These are phyloP conservation scores for Rhabdomys dilectus DNA, from an alignment of 2,113 vertebrate species.

Conservation along the genomic window DNA sequence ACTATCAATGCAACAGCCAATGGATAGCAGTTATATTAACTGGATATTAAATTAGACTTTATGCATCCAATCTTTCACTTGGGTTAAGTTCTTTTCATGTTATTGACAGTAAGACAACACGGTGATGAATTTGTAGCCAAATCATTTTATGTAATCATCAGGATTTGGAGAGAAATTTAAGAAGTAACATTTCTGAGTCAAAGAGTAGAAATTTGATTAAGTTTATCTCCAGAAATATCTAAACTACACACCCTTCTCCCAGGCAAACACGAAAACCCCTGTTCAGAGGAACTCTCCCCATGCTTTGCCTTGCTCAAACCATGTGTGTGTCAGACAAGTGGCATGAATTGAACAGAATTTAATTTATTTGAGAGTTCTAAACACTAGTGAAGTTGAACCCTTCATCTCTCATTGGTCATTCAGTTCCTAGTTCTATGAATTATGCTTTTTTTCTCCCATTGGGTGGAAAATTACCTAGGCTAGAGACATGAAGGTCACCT, in stretches of 20 bases:
- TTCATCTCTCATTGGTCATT: not conserved
- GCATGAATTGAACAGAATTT: not conserved
- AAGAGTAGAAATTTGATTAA: not conserved
- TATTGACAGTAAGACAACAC: not conserved
- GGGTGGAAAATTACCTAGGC: not conserved
- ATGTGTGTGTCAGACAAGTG: not conserved
- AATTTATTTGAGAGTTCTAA: not conserved
- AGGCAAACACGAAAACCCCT: not conserved
- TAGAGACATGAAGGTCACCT: not conserved
- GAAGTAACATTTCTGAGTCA: not conserved
- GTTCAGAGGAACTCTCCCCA: not conserved
- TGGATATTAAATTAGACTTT: not conserved
- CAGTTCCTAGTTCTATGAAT: not conserved
- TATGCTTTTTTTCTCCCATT: not conserved
- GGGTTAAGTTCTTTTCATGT: not conserved
- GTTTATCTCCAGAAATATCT: not conserved
- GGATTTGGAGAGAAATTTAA: not conserved
- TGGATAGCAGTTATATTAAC: not conserved
- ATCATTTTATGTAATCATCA: rapidly evolving
- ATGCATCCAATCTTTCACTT: not conserved
- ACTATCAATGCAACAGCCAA: not conserved
- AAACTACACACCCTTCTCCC: not conserved
- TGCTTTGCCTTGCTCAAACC: not conserved
- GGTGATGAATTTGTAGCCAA: not conserved
- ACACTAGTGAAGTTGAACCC: not conserved